These are phyloP conservation scores for Plagodis pulveraria DNA, from an alignment of 2,888 invertebrate species.

Conservation along the genomic window DNA sequence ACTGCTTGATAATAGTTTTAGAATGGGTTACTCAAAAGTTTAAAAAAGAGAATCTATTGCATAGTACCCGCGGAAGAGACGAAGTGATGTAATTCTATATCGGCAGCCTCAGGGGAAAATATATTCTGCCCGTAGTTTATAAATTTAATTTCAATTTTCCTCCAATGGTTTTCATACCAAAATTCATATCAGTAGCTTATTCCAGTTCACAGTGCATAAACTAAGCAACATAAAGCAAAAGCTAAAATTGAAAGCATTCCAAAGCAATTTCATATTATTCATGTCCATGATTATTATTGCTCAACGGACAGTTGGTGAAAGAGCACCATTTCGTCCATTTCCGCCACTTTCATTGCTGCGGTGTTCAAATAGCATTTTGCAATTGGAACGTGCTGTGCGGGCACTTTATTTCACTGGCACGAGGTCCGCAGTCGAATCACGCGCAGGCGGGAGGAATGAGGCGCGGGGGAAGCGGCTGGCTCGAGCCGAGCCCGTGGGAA, in stretches of 20 bases:
- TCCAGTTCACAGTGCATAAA: too few species aligned
- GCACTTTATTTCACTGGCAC: conserved; percentile 77
- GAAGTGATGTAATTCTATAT: too few species aligned
- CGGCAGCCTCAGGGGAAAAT: too few species aligned
- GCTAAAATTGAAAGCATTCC: neutral
- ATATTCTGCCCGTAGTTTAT: too few species aligned
- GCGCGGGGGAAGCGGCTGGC: conserved; percentile 53
- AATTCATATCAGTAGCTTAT: too few species aligned
- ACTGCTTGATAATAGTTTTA: too few species aligned
- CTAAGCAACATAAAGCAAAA: too few species aligned
- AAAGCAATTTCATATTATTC: neutral
- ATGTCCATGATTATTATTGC: conserved; percentile 19
- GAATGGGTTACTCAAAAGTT: too few species aligned
- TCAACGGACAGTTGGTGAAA: conserved; percentile 46
- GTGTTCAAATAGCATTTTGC: conserved; percentile 72
- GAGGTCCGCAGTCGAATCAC: conserved; percentile 75
- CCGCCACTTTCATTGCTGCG: conserved; percentile 69
- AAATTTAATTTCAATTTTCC: too few species aligned
- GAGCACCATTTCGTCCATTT: conserved; percentile 65
- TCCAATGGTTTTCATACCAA: too few species aligned
- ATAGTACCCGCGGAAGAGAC: too few species aligned
- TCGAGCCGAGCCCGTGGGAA: conserved; percentile 80
- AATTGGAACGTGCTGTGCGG: conserved; percentile 80
- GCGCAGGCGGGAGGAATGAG: conserved; percentile 49
- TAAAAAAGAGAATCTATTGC: too few species aligned